Evolutionary conservation across 2,113 vertebrate genomes (phyloP).

Genomic region (Sinosuthora webbiana): DNA sequence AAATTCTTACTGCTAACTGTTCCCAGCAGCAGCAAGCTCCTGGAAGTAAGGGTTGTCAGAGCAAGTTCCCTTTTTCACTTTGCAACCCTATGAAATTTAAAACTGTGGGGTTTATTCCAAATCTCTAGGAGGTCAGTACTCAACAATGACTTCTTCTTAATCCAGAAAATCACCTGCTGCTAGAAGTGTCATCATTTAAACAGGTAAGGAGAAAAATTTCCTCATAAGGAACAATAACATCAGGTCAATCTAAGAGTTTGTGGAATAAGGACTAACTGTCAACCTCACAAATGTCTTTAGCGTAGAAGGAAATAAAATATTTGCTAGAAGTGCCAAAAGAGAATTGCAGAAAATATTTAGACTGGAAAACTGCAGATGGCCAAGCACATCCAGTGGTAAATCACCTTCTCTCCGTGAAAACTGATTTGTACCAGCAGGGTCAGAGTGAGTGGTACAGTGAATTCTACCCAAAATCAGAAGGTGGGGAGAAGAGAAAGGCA

Average conservation of each 20-base stretch:
- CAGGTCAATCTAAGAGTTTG: constrained; percentile 6
- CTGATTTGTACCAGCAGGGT: constrained; percentile 57
- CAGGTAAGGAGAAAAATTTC: not conserved
- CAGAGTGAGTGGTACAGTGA: constrained; percentile 2
- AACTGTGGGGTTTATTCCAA: not conserved
- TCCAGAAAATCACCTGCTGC: not conserved
- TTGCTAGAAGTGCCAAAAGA: constrained; percentile 22
- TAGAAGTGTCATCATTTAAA: not conserved
- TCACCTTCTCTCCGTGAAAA: constrained; percentile 42
- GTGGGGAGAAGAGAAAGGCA: not conserved
- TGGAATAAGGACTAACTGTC: not conserved
- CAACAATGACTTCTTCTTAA: not conserved
- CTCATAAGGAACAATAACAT: not conserved
- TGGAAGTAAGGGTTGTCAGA: not conserved
- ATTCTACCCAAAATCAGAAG: not conserved
- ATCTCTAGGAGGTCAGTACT: not conserved
- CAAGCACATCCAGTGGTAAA: constrained; percentile 21
- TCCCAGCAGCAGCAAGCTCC: not conserved
- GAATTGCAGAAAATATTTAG: constrained; percentile 1
- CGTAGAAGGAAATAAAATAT: constrained; percentile 32
- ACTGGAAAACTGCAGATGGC: constrained; percentile 43
- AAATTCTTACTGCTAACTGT: not conserved
- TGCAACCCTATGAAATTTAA: not conserved
- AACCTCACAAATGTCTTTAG: not conserved
- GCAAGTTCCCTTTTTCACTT: not conserved